These are phyloP conservation scores for Onychomys arenicola DNA, from an alignment of 2,797 vertebrate genomes.

Conservation along the genomic window DNA sequence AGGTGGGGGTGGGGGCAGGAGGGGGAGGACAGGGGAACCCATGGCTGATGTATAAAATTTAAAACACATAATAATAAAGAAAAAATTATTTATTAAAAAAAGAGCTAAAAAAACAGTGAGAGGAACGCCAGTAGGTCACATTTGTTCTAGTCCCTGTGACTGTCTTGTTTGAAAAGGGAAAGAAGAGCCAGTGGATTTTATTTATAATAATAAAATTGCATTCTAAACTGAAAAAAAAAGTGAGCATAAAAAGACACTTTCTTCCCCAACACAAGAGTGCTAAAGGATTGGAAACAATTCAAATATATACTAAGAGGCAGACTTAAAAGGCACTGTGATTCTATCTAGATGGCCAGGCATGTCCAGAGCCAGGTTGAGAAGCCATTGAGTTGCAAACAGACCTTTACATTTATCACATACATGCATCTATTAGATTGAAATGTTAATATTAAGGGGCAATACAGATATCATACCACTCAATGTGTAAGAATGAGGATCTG, in stretches of 20 bases:
- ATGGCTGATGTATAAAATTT: too few species aligned
- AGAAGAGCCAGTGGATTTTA: slow-evolving; percentile 44
- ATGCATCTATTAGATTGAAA: background rate
- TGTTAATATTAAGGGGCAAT: background rate
- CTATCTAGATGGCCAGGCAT: background rate
- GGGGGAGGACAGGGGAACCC: too few species aligned
- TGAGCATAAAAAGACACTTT: background rate
- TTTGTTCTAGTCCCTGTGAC: slow-evolving; percentile 42
- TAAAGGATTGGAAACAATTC: background rate
- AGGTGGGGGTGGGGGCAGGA: too few species aligned
- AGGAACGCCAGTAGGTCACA: slow-evolving; percentile 53
- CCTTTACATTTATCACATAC: background rate
- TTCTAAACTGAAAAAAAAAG: slow-evolving; percentile 40
- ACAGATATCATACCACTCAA: background rate
- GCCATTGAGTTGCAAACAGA: background rate
- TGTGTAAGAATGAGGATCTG: background rate
- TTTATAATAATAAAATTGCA: slow-evolving; percentile 64
- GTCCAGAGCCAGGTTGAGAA: background rate
- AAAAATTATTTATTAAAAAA: too few species aligned
- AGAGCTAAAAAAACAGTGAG: slow-evolving; percentile 33
- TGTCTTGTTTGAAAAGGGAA: slow-evolving; percentile 38
- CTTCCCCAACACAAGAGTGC: background rate
- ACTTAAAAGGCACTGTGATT: background rate
- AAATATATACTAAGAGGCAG: background rate
- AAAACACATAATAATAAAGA: too few species aligned